Base-by-base conservation (phyloP, 2,888 invertebrate species). In the Callimorpha dominula region DNA sequence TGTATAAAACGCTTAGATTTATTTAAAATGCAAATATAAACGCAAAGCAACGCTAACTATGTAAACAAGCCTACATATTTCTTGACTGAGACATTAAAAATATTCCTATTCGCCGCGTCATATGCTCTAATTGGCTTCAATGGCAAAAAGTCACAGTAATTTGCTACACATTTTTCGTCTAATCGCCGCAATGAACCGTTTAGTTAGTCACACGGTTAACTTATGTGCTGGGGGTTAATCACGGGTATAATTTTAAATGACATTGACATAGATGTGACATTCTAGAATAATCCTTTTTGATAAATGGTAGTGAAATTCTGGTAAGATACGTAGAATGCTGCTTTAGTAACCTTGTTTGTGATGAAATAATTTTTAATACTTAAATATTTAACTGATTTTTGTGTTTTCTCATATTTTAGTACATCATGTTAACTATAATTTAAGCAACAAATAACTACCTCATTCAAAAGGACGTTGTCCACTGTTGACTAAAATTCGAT, bases 171-270 rank as follows among this genome's bases (percentile, higher is more conserved):
- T 93, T 87, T 91, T 90, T 91, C 89, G 86, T 80, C 91, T 94
- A 94, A 95, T 93, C 90, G 90, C 78, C 87, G 88, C 88, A 87
- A 91, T 87, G 88, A 87, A 83, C 87, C 87, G 84, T 87, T 90
- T 89, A 91, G 90, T 87, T 65, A 79, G 86, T 82, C 77, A 83
- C 83, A 85, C 85, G 83, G 78, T 78, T 79, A 78, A 75, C 78
- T 85, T 78, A 77, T 79, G 80, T 77, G 81, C 78, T 11, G 79
- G 70, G 83, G 87, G 89, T 89, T 92, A 92, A 94, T 93, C 91
- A 88, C 89, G 91, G 90, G 90, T 91, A 93, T 90, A 89, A 91
- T 92, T 91, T 92, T 86, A 91, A 91, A 90, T 86, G 88, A 85
- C 83, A 84, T 85, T 81, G 82, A 82, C 84, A 75, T 82, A 80